These are phyloP conservation scores for Archaeoteleia sp. DNA, from an alignment of 2,888 invertebrate genomes.

Conservation along the genomic window DNA sequence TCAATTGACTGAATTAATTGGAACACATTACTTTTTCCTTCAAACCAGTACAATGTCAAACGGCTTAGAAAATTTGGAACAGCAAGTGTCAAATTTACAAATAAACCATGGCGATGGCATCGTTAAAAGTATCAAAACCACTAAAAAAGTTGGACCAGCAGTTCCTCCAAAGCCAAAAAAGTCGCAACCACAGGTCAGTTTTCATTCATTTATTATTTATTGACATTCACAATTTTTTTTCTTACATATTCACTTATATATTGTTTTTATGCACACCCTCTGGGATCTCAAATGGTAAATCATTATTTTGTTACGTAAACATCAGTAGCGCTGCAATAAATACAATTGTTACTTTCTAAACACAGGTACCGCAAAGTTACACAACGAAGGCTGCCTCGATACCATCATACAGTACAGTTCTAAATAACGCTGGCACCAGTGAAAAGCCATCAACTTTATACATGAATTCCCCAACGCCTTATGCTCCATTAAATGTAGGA, in stretches of 20 bases:
- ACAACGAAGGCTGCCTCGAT: constrained; percentile 82
- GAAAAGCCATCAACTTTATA: constrained; percentile 69
- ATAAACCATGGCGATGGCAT: constrained; percentile 76
- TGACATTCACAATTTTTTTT: not conserved
- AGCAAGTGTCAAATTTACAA: constrained; percentile 83
- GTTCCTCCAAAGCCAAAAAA: constrained; percentile 87
- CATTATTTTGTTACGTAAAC: not conserved
- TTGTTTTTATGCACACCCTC: constrained; percentile 13
- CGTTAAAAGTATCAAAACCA: constrained; percentile 68
- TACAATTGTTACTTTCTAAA: constrained; percentile 5
- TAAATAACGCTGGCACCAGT: constrained; percentile 76
- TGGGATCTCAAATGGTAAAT: constrained; percentile 31
- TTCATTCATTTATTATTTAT: constrained; percentile 4
- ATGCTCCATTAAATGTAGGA: constrained; percentile 61
- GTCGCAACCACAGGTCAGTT: constrained; percentile 77
- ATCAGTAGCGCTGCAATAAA: constrained; percentile 2
- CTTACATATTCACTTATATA: constrained; percentile 2
- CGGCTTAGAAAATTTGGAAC: constrained; percentile 82
- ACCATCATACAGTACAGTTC: constrained; percentile 84
- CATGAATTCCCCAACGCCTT: constrained; percentile 71
- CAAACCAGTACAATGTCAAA: constrained; percentile 64
- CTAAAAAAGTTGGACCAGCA: constrained; percentile 84
- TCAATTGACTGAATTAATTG: constrained; percentile 2
- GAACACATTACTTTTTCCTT: not conserved
- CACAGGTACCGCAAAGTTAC: constrained; percentile 85